These are phyloP conservation scores for Coturnix japonica DNA, from an alignment of 2,113 vertebrate genomes.

Conservation along the genomic window DNA sequence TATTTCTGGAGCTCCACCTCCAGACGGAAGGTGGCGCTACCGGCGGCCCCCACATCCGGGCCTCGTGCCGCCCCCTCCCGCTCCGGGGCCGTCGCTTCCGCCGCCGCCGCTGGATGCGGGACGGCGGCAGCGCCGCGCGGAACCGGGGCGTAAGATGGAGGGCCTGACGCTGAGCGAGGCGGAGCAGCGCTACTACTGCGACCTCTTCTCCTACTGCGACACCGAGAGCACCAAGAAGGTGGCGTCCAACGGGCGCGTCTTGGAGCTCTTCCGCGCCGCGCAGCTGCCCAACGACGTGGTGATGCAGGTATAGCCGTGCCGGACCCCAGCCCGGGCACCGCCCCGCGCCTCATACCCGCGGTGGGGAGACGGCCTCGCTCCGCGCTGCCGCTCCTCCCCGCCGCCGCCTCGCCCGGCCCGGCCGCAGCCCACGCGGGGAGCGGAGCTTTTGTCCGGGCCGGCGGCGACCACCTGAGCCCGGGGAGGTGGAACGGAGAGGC, in stretches of 20 bases:
- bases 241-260: slow-evolving; percentile 90
- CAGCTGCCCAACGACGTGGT: slow-evolving; percentile 95
- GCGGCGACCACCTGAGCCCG: background rate
- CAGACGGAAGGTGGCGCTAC: background rate
- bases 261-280: slow-evolving; percentile 96
- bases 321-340: background rate
- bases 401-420: too few relatives aligned
- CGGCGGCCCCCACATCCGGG: background rate
- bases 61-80: background rate
- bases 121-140: background rate
- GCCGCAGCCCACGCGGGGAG: too few relatives aligned
- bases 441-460: background rate
- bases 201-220: slow-evolving; percentile 96
- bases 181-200: slow-evolving; percentile 97
- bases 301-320: slow-evolving; percentile 86
- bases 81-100: background rate
- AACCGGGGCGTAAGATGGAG: slow-evolving; percentile 83
- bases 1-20: background rate
- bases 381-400: too few relatives aligned
- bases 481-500: background rate
- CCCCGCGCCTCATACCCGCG: background rate
- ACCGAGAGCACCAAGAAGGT: slow-evolving; percentile 98
- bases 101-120: background rate
- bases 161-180: slow-evolving; percentile 93
- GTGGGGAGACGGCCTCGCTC: background rate